phyloP scores from a whole-genome alignment of 2,113 vertebrate genomes.

The Hystrix brachyura region DNA sequence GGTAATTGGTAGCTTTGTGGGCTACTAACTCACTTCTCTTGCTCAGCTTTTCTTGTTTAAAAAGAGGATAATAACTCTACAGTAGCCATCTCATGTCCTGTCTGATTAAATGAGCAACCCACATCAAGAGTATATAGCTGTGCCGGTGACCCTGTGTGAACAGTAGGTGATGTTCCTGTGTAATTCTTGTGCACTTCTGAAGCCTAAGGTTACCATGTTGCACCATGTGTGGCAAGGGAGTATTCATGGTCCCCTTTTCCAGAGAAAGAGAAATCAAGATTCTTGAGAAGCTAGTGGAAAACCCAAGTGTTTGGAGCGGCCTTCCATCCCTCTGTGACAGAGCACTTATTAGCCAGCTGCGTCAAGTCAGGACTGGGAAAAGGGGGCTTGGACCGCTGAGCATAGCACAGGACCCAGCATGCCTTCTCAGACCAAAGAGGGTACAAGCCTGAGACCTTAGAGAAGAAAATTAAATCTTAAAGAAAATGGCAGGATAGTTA shows the following conservation, averaged over 20 bases:
- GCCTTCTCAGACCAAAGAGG: neutral
- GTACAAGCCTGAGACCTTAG: neutral
- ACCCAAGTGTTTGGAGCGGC: accelerated
- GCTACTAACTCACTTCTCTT: neutral
- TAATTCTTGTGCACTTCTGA: neutral
- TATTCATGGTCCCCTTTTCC: neutral
- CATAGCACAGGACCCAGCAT: neutral
- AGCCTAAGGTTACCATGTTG: neutral
- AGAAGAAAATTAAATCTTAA: neutral
- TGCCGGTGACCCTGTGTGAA: neutral
- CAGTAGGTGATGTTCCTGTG: neutral
- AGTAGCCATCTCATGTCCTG: neutral
- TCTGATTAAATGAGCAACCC: neutral
- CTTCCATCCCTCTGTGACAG: neutral
- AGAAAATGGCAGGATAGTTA: neutral
- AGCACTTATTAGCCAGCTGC: neutral
- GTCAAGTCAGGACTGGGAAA: neutral
- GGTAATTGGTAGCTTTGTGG: neutral
- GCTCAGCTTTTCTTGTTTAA: neutral
- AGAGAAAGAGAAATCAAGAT: neutral
- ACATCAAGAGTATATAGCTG: neutral
- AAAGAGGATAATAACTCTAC: neutral
- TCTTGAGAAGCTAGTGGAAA: neutral
- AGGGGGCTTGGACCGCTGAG: neutral
- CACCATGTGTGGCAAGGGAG: neutral